Conservation (phyloP, 2,888 invertebrate genomes). For the Drosophila peninsularis region DNA sequence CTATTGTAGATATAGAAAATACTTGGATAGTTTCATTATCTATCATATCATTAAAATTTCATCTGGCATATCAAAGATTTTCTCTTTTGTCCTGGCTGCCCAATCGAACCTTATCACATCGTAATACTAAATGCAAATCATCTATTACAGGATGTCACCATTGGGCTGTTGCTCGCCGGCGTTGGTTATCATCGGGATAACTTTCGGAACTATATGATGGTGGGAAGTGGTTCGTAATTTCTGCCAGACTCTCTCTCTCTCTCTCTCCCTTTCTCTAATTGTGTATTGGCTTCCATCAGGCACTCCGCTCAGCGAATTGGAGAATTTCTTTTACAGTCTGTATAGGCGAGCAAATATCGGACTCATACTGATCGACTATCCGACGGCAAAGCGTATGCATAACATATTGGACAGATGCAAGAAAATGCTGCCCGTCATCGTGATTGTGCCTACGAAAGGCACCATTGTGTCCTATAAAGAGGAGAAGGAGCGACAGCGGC, state of each 20-base stretch:
- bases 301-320: conserved; percentile 37
- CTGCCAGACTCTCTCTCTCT: neutral
- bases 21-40: no score
- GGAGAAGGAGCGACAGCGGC: conserved; percentile 49
- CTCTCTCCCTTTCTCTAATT: neutral
- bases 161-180: conserved; percentile 59
- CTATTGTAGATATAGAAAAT: no score
- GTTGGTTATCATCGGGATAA: conserved; percentile 51
- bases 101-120: no score
- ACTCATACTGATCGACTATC: conserved; percentile 56
- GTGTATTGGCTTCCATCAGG: conserved; percentile 13
- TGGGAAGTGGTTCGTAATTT: conserved; percentile 37
- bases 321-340: conserved; percentile 38
- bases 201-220: conserved; percentile 58
- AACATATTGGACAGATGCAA: conserved; percentile 35
- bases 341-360: conserved; percentile 50
- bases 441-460: conserved; percentile 53
- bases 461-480: conserved; percentile 47
- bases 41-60: no score
- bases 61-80: no score
- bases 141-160: conserved; percentile 48
- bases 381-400: conserved; percentile 33
- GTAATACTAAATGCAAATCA: neutral
- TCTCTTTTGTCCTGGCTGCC: no score
- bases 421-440: conserved; percentile 42